Conservation (phyloP, 2,113 vertebrate genomes). For the Tetraodon nigroviridis region DNA sequence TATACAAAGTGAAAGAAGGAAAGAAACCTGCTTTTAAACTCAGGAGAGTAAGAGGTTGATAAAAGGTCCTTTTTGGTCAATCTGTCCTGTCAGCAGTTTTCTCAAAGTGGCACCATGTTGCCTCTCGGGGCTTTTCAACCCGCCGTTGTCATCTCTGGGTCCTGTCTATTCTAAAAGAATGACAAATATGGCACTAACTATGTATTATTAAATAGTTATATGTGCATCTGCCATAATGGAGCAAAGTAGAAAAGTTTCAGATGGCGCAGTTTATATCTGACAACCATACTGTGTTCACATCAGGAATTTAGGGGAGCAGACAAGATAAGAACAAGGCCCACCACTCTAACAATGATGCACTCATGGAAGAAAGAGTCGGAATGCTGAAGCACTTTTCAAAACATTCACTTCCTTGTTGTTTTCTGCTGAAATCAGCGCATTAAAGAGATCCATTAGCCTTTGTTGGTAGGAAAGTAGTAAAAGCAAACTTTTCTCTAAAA, state of each 20-base stretch:
- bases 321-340: not conserved
- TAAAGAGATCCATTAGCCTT: constrained; percentile 61
- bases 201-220: constrained; percentile 64
- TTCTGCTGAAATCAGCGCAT: constrained; percentile 62
- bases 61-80: constrained; percentile 32
- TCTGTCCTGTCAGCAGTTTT: constrained; percentile 46
- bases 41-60: constrained; percentile 28
- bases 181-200: constrained; percentile 52
- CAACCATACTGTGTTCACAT: not conserved
- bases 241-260: constrained; percentile 61
- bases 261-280: constrained; percentile 48
- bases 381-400: not conserved
- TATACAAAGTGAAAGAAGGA: not conserved
- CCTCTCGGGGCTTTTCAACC: constrained; percentile 17
- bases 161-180: constrained; percentile 22
- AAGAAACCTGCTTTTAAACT: constrained; percentile 42
- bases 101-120: constrained; percentile 15
- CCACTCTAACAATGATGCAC: constrained; percentile 4
- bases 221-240: constrained; percentile 66
- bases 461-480: constrained; percentile 25
- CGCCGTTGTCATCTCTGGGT: constrained; percentile 46
- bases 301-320: constrained; percentile 23
- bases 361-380: not conserved
- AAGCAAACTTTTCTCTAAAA: constrained; percentile 29
- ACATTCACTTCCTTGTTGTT: constrained; percentile 8